Base-by-base conservation (phyloP, 2,888 invertebrate genomes). In the Megaustenia siamemsis region DNA sequence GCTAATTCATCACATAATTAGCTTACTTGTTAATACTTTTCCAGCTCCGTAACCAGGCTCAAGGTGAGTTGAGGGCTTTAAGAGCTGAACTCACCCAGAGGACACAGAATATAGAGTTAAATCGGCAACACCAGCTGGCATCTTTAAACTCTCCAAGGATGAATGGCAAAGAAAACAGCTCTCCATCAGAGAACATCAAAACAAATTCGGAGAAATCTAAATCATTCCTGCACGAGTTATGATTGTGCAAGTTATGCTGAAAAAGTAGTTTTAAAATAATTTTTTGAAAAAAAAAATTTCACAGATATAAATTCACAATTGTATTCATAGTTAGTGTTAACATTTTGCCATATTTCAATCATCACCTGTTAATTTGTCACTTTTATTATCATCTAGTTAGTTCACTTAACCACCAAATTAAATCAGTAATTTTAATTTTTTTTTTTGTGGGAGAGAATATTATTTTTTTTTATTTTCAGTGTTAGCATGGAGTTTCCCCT, bases 31-130 rank as follows among this genome's bases (percentile, higher is more conserved):
- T n/a, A n/a, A n/a, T n/a, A n/a, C n/a, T n/a, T 84, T 92, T 93
- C 12, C 92, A 95, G 95, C 91, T 95, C 88, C 93, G 95, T 86
- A 94, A 93, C 88, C 95, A 95, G 90, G 95, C 95, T 10, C 95
- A 95, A 88, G 93, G 93, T 79, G 95, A 95, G 90, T 93, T 95
- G n/a, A 90, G 94, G 84, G 94, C 94, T 53, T 89, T 95, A 84
- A 89, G 95, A 83, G 94, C 94, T 76, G 95, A 95, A 88, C 92
- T 95, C 85, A 93, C 94, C 35, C 94, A 95, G 91, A 94, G 94
- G 91, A 95, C 95, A 90, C 94, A 94, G 78, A 94, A 94, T 86
- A 92, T 95, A 89, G 94, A 94, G 38, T 88, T 94, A 87, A 93
- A 94, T 40, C 89, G 94, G 81, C 93, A 93, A 73, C 94, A 94